Evolutionary conservation across 2,113 vertebrate genomes (phyloP).

Genomic region (Mastomys natalensis): DNA sequence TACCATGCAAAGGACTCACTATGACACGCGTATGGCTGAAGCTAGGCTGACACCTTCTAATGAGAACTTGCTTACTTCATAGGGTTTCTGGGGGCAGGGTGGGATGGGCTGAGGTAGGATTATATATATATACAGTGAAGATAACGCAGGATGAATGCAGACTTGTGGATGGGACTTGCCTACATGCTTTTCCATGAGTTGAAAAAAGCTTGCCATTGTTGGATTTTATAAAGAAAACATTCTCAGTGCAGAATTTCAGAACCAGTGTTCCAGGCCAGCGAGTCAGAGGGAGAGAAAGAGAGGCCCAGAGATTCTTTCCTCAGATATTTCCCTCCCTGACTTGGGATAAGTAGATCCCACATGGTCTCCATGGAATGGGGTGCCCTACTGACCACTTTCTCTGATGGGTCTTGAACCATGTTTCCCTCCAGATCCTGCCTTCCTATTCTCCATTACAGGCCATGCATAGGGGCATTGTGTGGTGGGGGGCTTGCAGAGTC

Average conservation of each 20-base stretch:
- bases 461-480: background rate
- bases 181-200: background rate
- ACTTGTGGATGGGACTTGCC: accelerated
- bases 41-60: background rate
- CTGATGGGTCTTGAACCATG: accelerated
- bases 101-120: background rate
- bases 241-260: background rate
- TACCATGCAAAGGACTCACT: background rate
- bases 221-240: background rate
- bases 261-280: background rate
- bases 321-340: background rate
- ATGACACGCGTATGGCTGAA: accelerated
- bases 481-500: accelerated
- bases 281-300: background rate
- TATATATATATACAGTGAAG: background rate
- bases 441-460: background rate
- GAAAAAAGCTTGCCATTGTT: background rate
- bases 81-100: background rate
- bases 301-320: background rate
- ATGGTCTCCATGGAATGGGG: too few relatives aligned
- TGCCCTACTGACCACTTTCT: background rate
- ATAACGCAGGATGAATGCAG: background rate
- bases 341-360: background rate
- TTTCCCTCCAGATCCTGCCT: background rate
- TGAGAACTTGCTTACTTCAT: background rate